Percentiles rank a stretch among this genome's conserved stretches.
Evolutionary conservation across 1,140 invertebrate genomes (phyloP).

Genomic region (Gryon sp.): DNA sequence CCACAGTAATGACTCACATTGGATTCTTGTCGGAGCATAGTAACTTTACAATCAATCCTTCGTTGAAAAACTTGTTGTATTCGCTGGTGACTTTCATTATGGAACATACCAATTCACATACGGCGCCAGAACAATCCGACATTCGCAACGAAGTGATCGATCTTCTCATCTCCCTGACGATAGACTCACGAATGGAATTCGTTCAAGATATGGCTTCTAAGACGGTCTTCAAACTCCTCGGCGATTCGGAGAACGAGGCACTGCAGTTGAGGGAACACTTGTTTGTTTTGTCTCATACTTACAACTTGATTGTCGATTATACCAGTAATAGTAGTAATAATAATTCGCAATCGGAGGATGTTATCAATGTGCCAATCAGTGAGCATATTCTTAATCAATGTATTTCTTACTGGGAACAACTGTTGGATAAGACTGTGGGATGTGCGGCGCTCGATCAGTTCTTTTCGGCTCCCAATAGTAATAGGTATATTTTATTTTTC

Average conservation of each 20-base stretch:
- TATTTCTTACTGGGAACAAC: slow-evolving; percentile 90
- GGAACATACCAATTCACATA: slow-evolving; percentile 81
- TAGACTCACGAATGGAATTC: slow-evolving; percentile 87
- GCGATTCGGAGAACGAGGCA: slow-evolving; percentile 82
- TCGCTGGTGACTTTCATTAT: slow-evolving; percentile 85
- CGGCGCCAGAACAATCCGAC: slow-evolving; percentile 78
- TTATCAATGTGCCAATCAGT: slow-evolving; percentile 80
- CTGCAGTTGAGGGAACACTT: slow-evolving; percentile 83
- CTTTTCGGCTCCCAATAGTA: slow-evolving; percentile 82
- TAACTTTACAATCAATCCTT: slow-evolving; percentile 84
- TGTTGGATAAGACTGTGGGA: slow-evolving; percentile 89
- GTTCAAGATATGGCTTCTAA: slow-evolving; percentile 82
- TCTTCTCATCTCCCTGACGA: slow-evolving; percentile 85
- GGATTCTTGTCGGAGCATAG: slow-evolving; percentile 81
- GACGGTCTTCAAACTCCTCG: slow-evolving; percentile 83
- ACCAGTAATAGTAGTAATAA: slow-evolving; percentile 69
- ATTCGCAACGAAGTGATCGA: slow-evolving; percentile 79
- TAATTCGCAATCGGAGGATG: slow-evolving; percentile 65
- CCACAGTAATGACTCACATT: slow-evolving; percentile 81
- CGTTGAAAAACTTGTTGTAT: slow-evolving; percentile 84
- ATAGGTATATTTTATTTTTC: slow-evolving; percentile 61
- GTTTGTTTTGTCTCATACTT: slow-evolving; percentile 84
- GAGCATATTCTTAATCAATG: slow-evolving; percentile 86
- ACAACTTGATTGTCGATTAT: slow-evolving; percentile 84
- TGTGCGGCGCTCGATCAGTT: slow-evolving; percentile 90